Percentiles rank a stretch among this genome's conserved stretches.
phyloP scores from a whole-genome alignment of 2,797 vertebrate genomes.

The Coluber constrictor region DNA sequence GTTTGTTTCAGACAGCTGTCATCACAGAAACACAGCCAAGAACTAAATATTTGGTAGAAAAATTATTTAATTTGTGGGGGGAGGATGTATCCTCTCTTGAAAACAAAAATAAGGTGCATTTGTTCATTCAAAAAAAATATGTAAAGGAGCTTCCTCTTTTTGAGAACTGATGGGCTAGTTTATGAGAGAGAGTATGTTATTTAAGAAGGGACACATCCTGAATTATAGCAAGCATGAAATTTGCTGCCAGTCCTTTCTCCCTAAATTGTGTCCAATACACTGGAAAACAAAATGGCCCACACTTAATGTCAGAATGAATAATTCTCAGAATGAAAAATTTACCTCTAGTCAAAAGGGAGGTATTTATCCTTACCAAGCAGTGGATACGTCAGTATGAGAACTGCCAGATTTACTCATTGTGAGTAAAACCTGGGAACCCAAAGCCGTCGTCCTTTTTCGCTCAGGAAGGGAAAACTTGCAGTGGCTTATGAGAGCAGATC shows the following conservation, averaged over 20 bases:
- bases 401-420: neutral
- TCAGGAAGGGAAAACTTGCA: neutral
- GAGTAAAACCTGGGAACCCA: constrained; percentile 28
- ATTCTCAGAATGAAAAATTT: neutral
- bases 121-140: neutral
- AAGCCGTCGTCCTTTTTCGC: neutral
- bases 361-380: neutral
- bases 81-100: neutral
- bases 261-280: neutral
- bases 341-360: neutral
- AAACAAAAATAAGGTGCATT: neutral
- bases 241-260: neutral
- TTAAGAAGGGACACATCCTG: neutral
- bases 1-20: neutral
- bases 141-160: neutral
- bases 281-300: neutral
- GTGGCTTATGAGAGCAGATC: constrained; percentile 1
- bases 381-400: neutral
- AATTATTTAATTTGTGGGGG: neutral
- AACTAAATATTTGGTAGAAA: neutral
- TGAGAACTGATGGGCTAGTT: neutral
- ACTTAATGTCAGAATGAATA: neutral
- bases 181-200: neutral
- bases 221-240: neutral
- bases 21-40: neutral